phyloP scores from a whole-genome alignment of 1,140 invertebrate species.

The Sycobia sp. region DNA sequence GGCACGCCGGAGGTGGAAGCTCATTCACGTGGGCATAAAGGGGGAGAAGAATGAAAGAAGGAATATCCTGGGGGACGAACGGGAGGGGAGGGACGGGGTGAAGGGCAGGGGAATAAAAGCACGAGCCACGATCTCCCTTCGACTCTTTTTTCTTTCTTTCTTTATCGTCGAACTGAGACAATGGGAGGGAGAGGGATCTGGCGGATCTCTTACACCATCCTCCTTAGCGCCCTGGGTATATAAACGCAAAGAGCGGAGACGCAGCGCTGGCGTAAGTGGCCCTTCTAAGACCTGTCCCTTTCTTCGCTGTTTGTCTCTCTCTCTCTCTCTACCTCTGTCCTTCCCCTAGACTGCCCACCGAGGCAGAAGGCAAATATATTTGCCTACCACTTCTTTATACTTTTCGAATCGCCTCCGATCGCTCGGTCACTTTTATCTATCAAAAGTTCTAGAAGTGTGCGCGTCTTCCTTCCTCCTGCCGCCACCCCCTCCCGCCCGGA shows the following conservation, averaged over 20 bases:
- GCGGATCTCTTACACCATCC: background rate
- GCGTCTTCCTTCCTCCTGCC: too few species aligned
- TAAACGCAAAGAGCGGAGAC: constrained; percentile 1
- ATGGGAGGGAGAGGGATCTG: constrained; percentile 11
- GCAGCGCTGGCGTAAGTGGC: too few species aligned
- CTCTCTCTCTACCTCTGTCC: background rate
- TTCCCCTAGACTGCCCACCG: too few species aligned
- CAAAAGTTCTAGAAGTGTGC: background rate
- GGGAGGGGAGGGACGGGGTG: background rate
- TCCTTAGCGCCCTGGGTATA: background rate
- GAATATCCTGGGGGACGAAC: background rate
- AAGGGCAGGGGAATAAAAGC: background rate
- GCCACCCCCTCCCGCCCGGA: too few species aligned
- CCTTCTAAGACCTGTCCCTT: background rate
- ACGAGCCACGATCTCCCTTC: constrained; percentile 1
- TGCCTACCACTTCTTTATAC: background rate
- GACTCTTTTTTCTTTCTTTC: too few species aligned
- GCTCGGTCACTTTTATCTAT: background rate
- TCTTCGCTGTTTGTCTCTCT: background rate
- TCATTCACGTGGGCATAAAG: too few species aligned
- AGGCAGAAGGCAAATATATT: constrained; percentile 14
- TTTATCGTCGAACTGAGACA: constrained; percentile 7
- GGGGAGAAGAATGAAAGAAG: too few species aligned
- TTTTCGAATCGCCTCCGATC: background rate
- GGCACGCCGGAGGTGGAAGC: too few species aligned